These are phyloP conservation scores for Charanyca ferruginea DNA, from an alignment of 2,888 invertebrate genomes.

Conservation along the genomic window DNA sequence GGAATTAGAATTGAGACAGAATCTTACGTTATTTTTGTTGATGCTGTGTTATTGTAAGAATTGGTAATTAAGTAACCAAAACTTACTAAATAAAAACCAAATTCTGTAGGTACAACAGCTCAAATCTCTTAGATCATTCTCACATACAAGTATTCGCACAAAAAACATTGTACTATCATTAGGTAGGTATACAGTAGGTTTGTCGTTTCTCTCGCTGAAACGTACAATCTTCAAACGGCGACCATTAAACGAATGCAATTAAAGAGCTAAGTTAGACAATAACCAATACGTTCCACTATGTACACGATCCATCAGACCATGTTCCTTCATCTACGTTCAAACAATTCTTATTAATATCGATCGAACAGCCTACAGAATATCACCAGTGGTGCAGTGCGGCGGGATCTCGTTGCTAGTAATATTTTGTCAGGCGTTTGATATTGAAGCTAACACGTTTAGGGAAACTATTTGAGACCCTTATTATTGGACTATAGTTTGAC, in stretches of 20 bases:
- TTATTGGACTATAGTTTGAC: slow-evolving; percentile 2
- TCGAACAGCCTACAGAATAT: slow-evolving; percentile 57
- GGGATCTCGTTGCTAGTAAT: slow-evolving; percentile 54
- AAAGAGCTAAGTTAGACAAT: neutral
- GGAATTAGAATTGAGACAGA: slow-evolving; percentile 4
- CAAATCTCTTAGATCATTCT: neutral
- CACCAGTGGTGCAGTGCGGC: slow-evolving; percentile 60
- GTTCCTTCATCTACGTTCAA: slow-evolving; percentile 8
- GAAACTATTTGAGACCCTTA: slow-evolving; percentile 15
- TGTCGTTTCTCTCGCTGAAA: slow-evolving; percentile 9
- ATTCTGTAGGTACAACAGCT: neutral
- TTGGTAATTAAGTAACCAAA: neutral
- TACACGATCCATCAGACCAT: slow-evolving; percentile 15
- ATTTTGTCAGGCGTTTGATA: slow-evolving; percentile 59
- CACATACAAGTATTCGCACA: neutral
- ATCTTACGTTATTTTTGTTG: neutral
- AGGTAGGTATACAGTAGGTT: no score
- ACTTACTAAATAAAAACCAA: neutral
- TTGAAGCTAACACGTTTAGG: slow-evolving; percentile 24
- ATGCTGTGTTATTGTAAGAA: neutral
- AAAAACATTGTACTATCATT: neutral
- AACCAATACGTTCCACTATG: neutral
- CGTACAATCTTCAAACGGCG: slow-evolving; percentile 1
- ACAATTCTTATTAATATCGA: slow-evolving; percentile 48
- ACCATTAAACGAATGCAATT: slow-evolving; percentile 23